Evolutionary conservation across 2,113 vertebrate genomes (phyloP).

Genomic region (Brevimyrus niger): DNA sequence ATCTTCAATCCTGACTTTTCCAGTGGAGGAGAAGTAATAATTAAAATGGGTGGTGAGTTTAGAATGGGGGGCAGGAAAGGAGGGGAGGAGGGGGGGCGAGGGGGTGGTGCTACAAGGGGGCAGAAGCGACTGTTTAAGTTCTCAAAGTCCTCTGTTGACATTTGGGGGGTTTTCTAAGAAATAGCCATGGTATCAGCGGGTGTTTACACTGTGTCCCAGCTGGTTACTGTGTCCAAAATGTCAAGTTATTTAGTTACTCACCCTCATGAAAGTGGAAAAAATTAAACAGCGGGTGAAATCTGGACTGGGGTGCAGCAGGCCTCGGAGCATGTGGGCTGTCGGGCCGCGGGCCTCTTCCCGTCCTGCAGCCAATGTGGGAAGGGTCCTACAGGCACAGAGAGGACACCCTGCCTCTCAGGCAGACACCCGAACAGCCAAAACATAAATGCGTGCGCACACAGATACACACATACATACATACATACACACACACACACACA

Average conservation of each 20-base stretch:
- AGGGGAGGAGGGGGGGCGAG: neutral
- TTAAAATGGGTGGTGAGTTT: slow-evolving; percentile 11
- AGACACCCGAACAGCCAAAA: neutral
- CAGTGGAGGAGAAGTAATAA: slow-evolving; percentile 13
- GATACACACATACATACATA: neutral
- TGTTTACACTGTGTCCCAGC: slow-evolving; percentile 56
- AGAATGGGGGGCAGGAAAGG: neutral
- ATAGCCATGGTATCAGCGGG: slow-evolving; percentile 45
- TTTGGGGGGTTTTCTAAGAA: slow-evolving; percentile 30
- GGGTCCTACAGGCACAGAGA: neutral
- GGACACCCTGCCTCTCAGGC: neutral
- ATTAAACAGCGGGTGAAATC: slow-evolving; percentile 54
- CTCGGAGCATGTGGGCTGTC: slow-evolving; percentile 36
- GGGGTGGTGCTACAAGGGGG: neutral
- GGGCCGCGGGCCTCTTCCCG: slow-evolving; percentile 46
- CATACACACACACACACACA: neutral
- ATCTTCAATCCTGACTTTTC: slow-evolving; percentile 46
- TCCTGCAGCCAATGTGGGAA: neutral
- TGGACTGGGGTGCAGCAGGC: slow-evolving; percentile 46
- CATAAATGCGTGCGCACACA: neutral
- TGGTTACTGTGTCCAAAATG: slow-evolving; percentile 56
- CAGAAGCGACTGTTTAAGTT: slow-evolving; percentile 23
- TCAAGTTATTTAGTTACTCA: slow-evolving; percentile 61
- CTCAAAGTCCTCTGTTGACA: slow-evolving; percentile 26
- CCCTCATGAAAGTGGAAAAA: slow-evolving; percentile 55